Conservation (phyloP, 2,113 vertebrate species). For the Sclerurus mexicanus region DNA sequence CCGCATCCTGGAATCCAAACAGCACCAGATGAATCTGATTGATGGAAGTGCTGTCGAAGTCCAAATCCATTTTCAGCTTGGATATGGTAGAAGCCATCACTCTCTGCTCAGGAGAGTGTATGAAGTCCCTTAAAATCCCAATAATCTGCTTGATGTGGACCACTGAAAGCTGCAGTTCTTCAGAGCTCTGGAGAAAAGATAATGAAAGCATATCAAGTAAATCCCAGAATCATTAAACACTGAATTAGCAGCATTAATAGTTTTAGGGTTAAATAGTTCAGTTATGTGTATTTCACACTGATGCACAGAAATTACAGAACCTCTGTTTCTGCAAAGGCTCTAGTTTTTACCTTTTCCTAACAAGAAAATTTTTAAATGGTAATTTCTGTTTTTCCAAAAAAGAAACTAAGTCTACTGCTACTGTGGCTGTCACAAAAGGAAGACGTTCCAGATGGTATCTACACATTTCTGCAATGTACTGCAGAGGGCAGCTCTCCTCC, state of each 20-base stretch:
- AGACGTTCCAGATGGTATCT: not conserved
- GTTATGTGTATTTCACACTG: not conserved
- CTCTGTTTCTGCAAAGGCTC: not conserved
- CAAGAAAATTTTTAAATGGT: not conserved
- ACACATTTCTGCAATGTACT: not conserved
- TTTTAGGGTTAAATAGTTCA: not conserved
- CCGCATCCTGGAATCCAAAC: slow-evolving; percentile 94
- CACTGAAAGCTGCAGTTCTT: slow-evolving; percentile 86
- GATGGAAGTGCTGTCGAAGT: slow-evolving; percentile 92
- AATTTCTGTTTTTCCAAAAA: not conserved
- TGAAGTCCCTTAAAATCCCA: slow-evolving; percentile 92
- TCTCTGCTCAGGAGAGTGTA: slow-evolving; percentile 88
- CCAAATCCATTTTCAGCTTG: slow-evolving; percentile 90
- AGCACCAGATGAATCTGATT: slow-evolving; percentile 92
- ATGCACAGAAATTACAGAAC: not conserved
- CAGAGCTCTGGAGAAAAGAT: slow-evolving; percentile 78
- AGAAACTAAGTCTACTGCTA: not conserved
- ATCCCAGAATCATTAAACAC: not conserved
- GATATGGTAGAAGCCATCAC: slow-evolving; percentile 93
- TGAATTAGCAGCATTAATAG: not conserved
- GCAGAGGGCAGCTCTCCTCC: slow-evolving; percentile 44
- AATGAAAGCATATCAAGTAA: not conserved
- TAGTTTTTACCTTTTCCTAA: not conserved
- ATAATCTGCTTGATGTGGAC: slow-evolving; percentile 94
- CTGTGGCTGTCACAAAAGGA: not conserved